phyloP scores from a whole-genome alignment of 2,113 vertebrate genomes.

The Uria lomvia region DNA sequence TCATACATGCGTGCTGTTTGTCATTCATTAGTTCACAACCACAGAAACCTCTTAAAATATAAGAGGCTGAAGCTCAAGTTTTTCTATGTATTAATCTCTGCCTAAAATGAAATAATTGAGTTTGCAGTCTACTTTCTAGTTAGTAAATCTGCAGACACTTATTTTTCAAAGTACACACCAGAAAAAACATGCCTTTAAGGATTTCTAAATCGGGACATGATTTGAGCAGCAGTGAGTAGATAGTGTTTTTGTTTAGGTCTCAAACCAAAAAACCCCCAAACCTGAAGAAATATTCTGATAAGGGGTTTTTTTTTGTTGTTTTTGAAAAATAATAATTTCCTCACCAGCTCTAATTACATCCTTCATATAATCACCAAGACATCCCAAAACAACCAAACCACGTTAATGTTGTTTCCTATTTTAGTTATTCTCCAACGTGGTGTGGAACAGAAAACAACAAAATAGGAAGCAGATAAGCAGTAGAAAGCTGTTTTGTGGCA shows the following conservation, averaged over 20 bases:
- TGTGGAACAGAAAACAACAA: neutral
- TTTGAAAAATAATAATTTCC: neutral
- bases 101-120: neutral
- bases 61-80: neutral
- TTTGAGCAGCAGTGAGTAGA: neutral
- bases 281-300: neutral
- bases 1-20: neutral
- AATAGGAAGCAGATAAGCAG: neutral
- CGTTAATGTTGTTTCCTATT: neutral
- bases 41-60: neutral
- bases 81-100: neutral
- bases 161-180: neutral
- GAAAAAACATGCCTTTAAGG: neutral
- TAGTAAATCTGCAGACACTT: neutral
- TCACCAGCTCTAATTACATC: neutral
- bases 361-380: neutral
- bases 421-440: neutral
- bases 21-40: neutral
- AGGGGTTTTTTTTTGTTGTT: neutral
- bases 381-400: neutral
- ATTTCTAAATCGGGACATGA: neutral
- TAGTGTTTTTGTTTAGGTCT: neutral
- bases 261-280: neutral
- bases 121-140: neutral
- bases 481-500: neutral